Percentiles rank a stretch among this genome's conserved stretches.
phyloP scores from a whole-genome alignment of 2,797 vertebrate species.

The Balearica regulorum region DNA sequence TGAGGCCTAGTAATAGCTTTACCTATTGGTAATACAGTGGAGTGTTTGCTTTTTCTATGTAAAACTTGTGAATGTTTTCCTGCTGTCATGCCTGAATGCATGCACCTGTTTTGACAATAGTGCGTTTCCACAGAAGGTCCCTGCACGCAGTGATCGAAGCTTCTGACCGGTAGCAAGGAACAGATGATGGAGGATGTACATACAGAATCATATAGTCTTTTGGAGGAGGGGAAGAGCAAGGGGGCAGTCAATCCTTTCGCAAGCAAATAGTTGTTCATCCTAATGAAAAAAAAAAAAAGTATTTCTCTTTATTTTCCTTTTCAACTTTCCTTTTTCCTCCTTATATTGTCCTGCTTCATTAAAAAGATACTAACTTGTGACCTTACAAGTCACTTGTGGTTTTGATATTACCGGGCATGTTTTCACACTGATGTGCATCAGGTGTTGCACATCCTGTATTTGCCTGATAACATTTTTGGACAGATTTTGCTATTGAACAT shows the following conservation, averaged over 20 bases:
- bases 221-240: neutral
- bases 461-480: neutral
- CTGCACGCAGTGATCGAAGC: too few species aligned
- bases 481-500: neutral
- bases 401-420: neutral
- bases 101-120: neutral
- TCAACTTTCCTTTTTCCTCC: neutral
- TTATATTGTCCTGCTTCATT: neutral
- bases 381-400: neutral
- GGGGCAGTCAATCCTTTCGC: neutral
- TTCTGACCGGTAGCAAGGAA: neutral
- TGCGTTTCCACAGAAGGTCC: neutral
- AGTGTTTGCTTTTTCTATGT: neutral
- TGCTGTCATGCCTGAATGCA: neutral
- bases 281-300: neutral
- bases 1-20: neutral
- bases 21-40: neutral
- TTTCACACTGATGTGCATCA: neutral
- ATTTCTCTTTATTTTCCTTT: neutral
- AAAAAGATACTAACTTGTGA: neutral
- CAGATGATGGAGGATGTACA: neutral
- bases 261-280: neutral
- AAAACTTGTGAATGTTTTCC: neutral
- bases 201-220: accelerated
- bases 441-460: neutral